These are phyloP conservation scores for Leptodactylus fallax DNA, from an alignment of 2,797 vertebrate species.

Conservation along the genomic window DNA sequence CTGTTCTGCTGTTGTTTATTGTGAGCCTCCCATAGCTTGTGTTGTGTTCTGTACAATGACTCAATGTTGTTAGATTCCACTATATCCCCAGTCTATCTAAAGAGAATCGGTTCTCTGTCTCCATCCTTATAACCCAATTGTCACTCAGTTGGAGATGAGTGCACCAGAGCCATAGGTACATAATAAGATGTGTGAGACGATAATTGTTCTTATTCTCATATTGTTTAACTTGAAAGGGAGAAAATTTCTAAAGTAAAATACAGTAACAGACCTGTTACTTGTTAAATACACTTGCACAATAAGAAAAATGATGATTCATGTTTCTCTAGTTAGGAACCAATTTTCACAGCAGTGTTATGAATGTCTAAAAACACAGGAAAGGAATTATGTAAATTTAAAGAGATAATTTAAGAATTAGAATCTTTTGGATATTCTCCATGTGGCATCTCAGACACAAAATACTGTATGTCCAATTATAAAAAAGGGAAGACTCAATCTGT, in stretches of 20 bases:
- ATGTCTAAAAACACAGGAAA: background rate
- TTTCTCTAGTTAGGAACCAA: background rate
- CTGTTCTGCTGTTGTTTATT: background rate
- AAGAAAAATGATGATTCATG: background rate
- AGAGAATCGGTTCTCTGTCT: background rate
- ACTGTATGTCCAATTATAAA: background rate
- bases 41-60: background rate
- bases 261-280: background rate
- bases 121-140: conserved; percentile 28
- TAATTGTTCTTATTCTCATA: conserved; percentile 25
- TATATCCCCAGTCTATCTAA: background rate
- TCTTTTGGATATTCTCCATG: background rate
- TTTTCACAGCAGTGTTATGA: conserved; percentile 6
- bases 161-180: background rate
- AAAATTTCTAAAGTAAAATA: background rate
- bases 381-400: background rate
- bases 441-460: background rate
- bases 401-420: background rate
- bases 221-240: conserved; percentile 37
- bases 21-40: background rate
- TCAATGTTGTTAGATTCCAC: background rate
- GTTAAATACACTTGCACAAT: background rate
- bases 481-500: background rate
- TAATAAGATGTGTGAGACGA: conserved; percentile 21
- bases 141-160: conserved; percentile 29